Evolutionary conservation across 2,888 invertebrate genomes (phyloP).

Genomic region (Oxytorus armatus): DNA sequence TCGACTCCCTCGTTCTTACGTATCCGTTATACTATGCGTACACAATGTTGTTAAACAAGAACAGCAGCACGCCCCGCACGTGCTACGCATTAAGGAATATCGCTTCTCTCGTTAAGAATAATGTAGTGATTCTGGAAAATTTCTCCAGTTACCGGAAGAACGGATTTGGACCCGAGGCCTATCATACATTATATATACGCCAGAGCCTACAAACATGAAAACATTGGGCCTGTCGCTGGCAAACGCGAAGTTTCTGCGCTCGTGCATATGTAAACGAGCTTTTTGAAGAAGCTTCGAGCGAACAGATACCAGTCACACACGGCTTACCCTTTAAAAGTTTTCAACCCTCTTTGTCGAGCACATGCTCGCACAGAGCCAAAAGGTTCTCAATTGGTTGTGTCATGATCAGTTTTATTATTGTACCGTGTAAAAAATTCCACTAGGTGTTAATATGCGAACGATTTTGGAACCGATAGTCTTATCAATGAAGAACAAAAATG

Average conservation of each 20-base stretch:
- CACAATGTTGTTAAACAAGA: conserved; percentile 35
- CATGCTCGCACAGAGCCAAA: conserved; percentile 1
- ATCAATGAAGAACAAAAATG: neutral
- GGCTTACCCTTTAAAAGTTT: conserved; percentile 43
- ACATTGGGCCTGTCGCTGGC: conserved; percentile 39
- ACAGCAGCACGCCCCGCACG: conserved; percentile 40
- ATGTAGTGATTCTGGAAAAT: conserved; percentile 60
- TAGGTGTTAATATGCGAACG: neutral
- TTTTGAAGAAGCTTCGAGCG: conserved; percentile 58
- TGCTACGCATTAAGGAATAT: conserved; percentile 51
- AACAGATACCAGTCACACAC: conserved; percentile 25
- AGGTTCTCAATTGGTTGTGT: conserved; percentile 33
- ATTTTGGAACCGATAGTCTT: neutral
- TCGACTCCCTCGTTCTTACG: neutral
- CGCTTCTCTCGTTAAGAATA: conserved; percentile 32
- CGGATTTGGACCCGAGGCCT: conserved; percentile 42
- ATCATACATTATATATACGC: neutral
- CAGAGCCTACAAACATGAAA: conserved; percentile 34
- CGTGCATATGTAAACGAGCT: conserved; percentile 20
- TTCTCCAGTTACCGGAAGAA: conserved; percentile 55
- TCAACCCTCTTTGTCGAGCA: conserved; percentile 38
- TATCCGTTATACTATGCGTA: neutral
- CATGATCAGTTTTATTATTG: neutral
- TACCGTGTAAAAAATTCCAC: neutral
- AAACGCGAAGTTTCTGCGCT: conserved; percentile 41